phyloP scores from a whole-genome alignment of 2,888 invertebrate species.

The Dolichopus griseipennis region DNA sequence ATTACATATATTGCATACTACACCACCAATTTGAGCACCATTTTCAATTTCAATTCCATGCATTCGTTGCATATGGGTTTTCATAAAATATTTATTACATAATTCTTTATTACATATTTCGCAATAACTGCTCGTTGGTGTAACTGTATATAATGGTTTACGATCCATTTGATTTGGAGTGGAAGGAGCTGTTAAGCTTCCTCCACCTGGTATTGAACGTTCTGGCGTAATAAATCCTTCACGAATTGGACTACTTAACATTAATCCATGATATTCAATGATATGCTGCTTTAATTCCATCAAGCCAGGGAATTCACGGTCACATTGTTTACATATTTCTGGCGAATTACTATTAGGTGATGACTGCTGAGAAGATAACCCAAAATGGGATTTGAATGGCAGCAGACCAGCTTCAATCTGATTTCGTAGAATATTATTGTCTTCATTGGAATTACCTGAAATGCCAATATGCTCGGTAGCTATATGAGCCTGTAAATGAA shows the following conservation, averaged over 20 bases:
- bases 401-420: background rate
- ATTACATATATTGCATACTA: slow-evolving; percentile 94
- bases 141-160: slow-evolving; percentile 49
- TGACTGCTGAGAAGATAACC: slow-evolving; percentile 19
- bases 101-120: slow-evolving; percentile 97
- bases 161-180: slow-evolving; percentile 33
- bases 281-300: slow-evolving; percentile 63
- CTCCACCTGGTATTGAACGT: slow-evolving; percentile 34
- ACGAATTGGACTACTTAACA: slow-evolving; percentile 35
- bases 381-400: too few species aligned
- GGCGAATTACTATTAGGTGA: slow-evolving; percentile 22
- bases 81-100: slow-evolving; percentile 99
- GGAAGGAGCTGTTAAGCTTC: slow-evolving; percentile 21
- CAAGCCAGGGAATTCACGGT: slow-evolving; percentile 53
- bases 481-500: slow-evolving; percentile 50
- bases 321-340: slow-evolving; percentile 40
- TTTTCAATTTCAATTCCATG: slow-evolving; percentile 92
- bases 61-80: slow-evolving; percentile 98
- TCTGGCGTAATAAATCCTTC: slow-evolving; percentile 46
- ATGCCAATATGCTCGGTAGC: slow-evolving; percentile 34
- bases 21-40: slow-evolving; percentile 85
- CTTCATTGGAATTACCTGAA: slow-evolving; percentile 21
- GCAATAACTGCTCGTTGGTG: slow-evolving; percentile 80
- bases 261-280: slow-evolving; percentile 55
- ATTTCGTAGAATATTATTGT: slow-evolving; percentile 20